Base-by-base conservation (phyloP, 1,140 invertebrate genomes). In the Teleopsis dalmanni region DNA sequence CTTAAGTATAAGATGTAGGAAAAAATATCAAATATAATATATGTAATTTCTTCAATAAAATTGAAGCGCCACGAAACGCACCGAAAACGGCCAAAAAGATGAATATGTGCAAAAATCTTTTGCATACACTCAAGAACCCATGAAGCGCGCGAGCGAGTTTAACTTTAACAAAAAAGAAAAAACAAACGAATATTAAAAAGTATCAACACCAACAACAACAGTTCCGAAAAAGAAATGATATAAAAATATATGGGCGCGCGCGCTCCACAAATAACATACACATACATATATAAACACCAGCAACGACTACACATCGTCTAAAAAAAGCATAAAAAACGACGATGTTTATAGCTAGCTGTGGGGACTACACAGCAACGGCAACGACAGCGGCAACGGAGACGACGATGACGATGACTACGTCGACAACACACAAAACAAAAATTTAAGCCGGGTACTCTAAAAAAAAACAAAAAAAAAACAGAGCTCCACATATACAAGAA, bases 71-170 rank as follows among this genome's bases (percentile, higher is more conserved):
- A 63, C 64, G 64, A 66, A 64, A 67, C 64, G 64, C 61, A 67
- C 64, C 64, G 64, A 67, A 67, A 67, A 67, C 64, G 64, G 64
- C 64, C 64, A 67, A 67, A 67, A 67, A 67, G 64, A 66, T 67
- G 64, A 67, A 67, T 67, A 67, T 67, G 64, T 60, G 64, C 64
- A 67, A 66, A 67, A 67, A 67, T 67, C 64, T 67, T 67, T 66
- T 64, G 63, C 60, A 65, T 65, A 61, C 62, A 64, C 60, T 65
- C 62, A 65, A 65, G 62, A 65, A 65, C 62, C 62, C 62, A 35
- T 23, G 38, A 48, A 23, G 34, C 27, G 34, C 21, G 31, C 36
- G 46, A 31, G 33, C 43, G 43, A 29, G 29, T 33, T 34, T 27
- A 37, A 50, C 37, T 18, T 36, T 35, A 25, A 48, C 40, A 37